Evolutionary conservation across 2,888 invertebrate species (phyloP).

Genomic region (Mimachlamys varia): DNA sequence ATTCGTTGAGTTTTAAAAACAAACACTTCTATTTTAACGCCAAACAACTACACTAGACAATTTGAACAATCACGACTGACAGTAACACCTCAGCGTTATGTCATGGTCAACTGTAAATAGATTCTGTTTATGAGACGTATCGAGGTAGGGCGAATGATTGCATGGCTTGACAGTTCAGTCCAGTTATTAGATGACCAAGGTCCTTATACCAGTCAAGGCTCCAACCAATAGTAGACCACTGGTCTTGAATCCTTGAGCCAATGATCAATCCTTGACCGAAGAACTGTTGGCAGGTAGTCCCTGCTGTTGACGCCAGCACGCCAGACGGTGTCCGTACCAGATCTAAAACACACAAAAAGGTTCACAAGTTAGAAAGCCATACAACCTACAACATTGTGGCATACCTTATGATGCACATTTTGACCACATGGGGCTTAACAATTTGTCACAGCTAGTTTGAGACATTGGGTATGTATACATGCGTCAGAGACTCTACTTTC

Average conservation of each 20-base stretch:
- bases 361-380: background rate
- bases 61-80: background rate
- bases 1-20: background rate
- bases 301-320: conserved; percentile 79
- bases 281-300: conserved; percentile 77
- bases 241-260: background rate
- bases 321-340: conserved; percentile 79
- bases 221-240: background rate
- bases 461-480: too few relatives aligned
- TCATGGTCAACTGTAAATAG: background rate
- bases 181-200: background rate
- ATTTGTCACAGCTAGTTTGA: too few relatives aligned
- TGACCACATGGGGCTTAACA: too few relatives aligned
- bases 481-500: too few relatives aligned
- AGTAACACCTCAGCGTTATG: background rate
- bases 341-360: conserved; percentile 66
- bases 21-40: background rate
- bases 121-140: background rate
- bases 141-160: conserved; percentile 18
- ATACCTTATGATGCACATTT: too few relatives aligned
- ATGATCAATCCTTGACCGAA: conserved; percentile 65
- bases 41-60: background rate
- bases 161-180: background rate
- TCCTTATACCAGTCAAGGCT: background rate
- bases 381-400: background rate